These are phyloP conservation scores for Danio choprae DNA, from an alignment of 2,797 vertebrate species.

Conservation along the genomic window DNA sequence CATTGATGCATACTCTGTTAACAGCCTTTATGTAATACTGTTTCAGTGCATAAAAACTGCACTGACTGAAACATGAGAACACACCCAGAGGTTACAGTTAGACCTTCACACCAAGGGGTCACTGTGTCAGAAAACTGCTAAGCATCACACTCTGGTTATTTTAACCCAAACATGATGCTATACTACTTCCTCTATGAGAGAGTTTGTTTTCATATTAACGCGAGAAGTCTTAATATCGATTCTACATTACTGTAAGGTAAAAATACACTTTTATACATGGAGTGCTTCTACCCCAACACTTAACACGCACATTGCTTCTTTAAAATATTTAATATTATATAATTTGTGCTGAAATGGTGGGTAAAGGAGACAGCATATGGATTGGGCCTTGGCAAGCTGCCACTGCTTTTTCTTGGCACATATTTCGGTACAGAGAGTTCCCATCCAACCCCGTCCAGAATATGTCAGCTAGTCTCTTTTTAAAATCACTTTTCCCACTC, in stretches of 20 bases:
- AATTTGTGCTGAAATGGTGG: slow-evolving; percentile 33
- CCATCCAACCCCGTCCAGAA: slow-evolving; percentile 26
- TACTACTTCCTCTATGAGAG: not conserved
- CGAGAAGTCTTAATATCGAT: not conserved
- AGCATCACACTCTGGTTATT: slow-evolving; percentile 6
- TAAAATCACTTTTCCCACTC: not conserved
- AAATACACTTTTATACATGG: slow-evolving; percentile 2
- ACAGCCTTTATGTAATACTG: not conserved
- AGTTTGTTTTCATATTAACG: not conserved
- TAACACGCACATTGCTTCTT: not conserved
- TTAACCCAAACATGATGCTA: not conserved
- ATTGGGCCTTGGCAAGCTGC: slow-evolving; percentile 47
- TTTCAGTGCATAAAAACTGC: not conserved
- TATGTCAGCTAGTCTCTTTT: slow-evolving; percentile 36
- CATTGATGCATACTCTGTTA: not conserved
- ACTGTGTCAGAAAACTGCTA: slow-evolving; percentile 14
- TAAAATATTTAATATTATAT: not conserved
- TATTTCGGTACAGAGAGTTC: slow-evolving; percentile 53
- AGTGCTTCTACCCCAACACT: not conserved
- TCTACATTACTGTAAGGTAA: not conserved
- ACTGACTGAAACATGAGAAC: slow-evolving; percentile 17
- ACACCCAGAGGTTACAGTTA: slow-evolving; percentile 8
- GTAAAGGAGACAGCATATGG: slow-evolving; percentile 55
- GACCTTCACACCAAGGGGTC: not conserved
- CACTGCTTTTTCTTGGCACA: slow-evolving; percentile 41